phyloP scores from a whole-genome alignment of 2,888 invertebrate species.

The Erebia aethiops region DNA sequence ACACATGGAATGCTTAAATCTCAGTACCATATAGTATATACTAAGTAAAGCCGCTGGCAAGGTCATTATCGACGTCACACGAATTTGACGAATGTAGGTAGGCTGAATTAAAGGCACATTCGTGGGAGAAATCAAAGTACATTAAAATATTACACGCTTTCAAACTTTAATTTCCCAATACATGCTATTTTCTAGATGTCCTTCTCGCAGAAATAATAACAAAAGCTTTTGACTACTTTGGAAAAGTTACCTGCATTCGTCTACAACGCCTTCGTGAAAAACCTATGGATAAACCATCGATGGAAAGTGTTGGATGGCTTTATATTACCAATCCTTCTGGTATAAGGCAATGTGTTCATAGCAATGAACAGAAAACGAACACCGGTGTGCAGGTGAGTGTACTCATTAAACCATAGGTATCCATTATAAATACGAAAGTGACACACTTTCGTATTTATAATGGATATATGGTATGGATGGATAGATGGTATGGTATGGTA shows the following conservation, averaged over 20 bases:
- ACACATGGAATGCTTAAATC: no score
- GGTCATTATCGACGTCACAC: no score
- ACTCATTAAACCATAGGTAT: no score
- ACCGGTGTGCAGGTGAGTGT: constrained; percentile 65
- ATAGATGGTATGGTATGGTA: no score
- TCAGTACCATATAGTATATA: no score
- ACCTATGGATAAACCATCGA: constrained; percentile 61
- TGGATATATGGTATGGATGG: no score
- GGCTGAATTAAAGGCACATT: not conserved
- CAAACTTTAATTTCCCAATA: not conserved
- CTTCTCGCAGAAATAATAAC: constrained; percentile 58
- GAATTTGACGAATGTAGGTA: no score
- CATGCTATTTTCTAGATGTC: constrained; percentile 50
- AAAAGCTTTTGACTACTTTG: constrained; percentile 69
- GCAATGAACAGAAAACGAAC: constrained; percentile 62
- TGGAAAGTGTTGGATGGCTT: constrained; percentile 64
- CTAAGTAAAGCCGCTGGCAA: no score
- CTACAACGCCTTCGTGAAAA: constrained; percentile 66
- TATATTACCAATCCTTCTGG: constrained; percentile 73
- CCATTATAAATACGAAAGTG: no score
- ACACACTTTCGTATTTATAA: no score
- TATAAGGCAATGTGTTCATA: constrained; percentile 72
- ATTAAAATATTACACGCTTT: not conserved
- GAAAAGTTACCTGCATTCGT: constrained; percentile 69
- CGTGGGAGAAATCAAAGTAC: not conserved